Percentiles rank a stretch among this genome's conserved stretches.
phyloP scores from a whole-genome alignment of 2,888 invertebrate genomes.

The Entomobrya proxima region DNA sequence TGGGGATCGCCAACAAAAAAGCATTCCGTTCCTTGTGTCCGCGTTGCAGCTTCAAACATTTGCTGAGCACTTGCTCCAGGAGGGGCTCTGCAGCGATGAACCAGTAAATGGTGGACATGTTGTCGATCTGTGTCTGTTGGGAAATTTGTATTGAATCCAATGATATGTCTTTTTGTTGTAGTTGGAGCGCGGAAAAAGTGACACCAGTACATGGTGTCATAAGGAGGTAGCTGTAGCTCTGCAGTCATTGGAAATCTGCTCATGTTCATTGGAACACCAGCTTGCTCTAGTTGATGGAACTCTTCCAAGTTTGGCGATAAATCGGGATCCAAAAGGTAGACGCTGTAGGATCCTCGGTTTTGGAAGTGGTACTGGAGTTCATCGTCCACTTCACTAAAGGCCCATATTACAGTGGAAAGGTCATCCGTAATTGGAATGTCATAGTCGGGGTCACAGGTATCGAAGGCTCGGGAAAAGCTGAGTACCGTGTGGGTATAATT shows the following conservation, averaged over 20 bases:
- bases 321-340: constrained; percentile 31
- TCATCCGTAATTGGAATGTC: constrained; percentile 39
- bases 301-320: background rate
- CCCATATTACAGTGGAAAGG: constrained; percentile 42
- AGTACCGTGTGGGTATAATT: constrained; percentile 35
- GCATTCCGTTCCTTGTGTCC: constrained; percentile 9
- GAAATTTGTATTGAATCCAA: constrained; percentile 23
- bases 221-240: background rate
- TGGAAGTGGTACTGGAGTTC: background rate
- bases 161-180: constrained; percentile 16
- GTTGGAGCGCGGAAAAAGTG: constrained; percentile 10
- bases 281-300: background rate
- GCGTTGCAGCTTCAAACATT: background rate
- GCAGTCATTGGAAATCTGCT: background rate
- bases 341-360: background rate
- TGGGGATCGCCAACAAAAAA: constrained; percentile 16
- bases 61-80: background rate
- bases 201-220: constrained; percentile 50
- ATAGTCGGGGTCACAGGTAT: constrained; percentile 50
- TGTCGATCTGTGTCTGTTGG: background rate
- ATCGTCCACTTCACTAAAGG: constrained; percentile 34
- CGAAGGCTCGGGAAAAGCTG: constrained; percentile 42
- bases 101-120: constrained; percentile 9
- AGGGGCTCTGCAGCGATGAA: constrained; percentile 23
- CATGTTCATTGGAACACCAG: background rate